These are phyloP conservation scores for Pandion haliaetus DNA, from an alignment of 2,113 vertebrate genomes.

Conservation along the genomic window DNA sequence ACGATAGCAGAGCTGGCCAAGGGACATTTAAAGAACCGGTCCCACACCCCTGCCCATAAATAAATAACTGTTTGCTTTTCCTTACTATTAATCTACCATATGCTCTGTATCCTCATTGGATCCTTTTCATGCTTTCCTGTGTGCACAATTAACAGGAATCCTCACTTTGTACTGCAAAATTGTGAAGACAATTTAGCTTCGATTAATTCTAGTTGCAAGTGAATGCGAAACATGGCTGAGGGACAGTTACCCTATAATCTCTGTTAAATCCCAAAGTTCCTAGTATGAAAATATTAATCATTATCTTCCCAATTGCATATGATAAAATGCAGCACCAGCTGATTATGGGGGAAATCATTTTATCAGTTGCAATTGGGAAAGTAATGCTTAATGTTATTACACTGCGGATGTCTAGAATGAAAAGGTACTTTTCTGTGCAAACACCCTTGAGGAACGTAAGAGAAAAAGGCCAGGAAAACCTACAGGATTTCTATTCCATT, in stretches of 20 bases:
- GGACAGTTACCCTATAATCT: neutral
- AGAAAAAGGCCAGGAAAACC: neutral
- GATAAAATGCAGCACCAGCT: neutral
- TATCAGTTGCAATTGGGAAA: neutral
- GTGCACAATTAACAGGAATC: neutral
- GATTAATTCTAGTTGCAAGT: neutral
- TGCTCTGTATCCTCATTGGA: neutral
- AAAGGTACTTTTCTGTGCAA: neutral
- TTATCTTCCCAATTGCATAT: neutral
- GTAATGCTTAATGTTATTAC: neutral
- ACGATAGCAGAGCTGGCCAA: neutral
- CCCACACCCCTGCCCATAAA: neutral
- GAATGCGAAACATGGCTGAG: neutral
- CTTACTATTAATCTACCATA: neutral
- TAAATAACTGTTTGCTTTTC: neutral
- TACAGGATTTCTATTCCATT: neutral
- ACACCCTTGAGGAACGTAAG: neutral
- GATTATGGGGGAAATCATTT: neutral
- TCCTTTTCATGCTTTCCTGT: neutral
- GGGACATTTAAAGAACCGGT: neutral
- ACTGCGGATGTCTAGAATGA: neutral
- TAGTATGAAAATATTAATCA: neutral
- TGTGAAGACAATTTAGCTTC: neutral
- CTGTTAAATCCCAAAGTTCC: neutral
- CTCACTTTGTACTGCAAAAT: neutral